phyloP scores from a whole-genome alignment of 2,113 vertebrate species.

The Rattus rattus region DNA sequence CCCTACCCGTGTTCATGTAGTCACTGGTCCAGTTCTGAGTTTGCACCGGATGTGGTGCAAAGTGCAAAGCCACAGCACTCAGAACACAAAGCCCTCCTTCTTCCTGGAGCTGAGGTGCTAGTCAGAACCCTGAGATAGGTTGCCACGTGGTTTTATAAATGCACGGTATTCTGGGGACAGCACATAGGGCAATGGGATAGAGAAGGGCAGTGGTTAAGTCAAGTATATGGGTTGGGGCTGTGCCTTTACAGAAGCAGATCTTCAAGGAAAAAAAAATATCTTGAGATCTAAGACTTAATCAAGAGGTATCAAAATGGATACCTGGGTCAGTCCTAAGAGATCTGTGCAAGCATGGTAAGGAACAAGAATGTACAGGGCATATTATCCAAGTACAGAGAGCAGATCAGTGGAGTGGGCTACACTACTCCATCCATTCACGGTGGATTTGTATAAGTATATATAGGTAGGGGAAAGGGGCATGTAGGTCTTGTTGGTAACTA shows the following conservation, averaged over 20 bases:
- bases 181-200: rapidly evolving
- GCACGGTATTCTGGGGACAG: not conserved
- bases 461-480: too few relatives aligned
- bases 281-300: not conserved
- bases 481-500: not conserved
- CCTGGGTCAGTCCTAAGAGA: not conserved
- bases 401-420: not conserved
- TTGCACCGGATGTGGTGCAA: not conserved
- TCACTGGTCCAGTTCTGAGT: rapidly evolving
- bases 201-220: not conserved
- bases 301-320: not conserved
- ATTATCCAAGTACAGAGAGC: not conserved
- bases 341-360: rapidly evolving
- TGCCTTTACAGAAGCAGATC: not conserved
- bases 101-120: not conserved
- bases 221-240: rapidly evolving
- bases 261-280: not conserved
- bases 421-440: not conserved
- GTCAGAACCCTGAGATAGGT: not conserved
- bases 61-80: rapidly evolving
- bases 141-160: not conserved
- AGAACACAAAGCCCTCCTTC: not conserved
- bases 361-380: rapidly evolving
- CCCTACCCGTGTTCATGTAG: not conserved
- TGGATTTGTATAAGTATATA: not conserved